phyloP scores from a whole-genome alignment of 2,888 invertebrate genomes.

The Arrhopalites spinosus region DNA sequence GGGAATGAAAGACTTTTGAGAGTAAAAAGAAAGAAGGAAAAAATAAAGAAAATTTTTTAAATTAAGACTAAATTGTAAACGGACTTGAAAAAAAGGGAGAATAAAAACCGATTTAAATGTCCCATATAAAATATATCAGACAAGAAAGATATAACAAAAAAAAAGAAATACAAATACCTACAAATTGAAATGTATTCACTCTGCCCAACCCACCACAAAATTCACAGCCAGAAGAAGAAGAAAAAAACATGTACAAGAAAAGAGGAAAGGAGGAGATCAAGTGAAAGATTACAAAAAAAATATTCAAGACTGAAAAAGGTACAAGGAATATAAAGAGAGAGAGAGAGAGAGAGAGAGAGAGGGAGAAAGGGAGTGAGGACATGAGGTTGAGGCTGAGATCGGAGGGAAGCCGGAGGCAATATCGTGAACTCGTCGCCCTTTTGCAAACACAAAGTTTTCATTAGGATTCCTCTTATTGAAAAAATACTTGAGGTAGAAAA shows the following conservation, averaged over 20 bases:
- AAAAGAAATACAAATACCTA: too few relatives aligned
- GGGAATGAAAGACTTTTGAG: background rate
- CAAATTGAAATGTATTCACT: too few relatives aligned
- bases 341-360: slow-evolving; percentile 6
- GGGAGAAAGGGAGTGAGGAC: background rate
- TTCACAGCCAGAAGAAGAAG: background rate
- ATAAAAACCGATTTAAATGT: slow-evolving; percentile 6
- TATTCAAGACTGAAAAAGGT: background rate
- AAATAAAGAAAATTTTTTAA: background rate
- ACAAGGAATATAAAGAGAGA: background rate
- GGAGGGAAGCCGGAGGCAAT: slow-evolving; percentile 1
- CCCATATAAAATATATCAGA: too few relatives aligned
- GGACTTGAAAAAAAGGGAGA: slow-evolving; percentile 2
- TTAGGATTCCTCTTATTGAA: slow-evolving; percentile 17
- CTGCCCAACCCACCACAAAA: too few relatives aligned
- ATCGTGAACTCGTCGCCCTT: slow-evolving; percentile 18
- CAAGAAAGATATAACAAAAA: too few relatives aligned
- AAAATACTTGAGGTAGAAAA: slow-evolving; percentile 15
- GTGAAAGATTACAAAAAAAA: slow-evolving; percentile 13
- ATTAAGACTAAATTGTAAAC: background rate
- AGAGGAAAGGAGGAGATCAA: background rate
- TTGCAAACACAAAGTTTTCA: slow-evolving; percentile 18
- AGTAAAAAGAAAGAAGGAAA: background rate
- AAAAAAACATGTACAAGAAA: background rate
- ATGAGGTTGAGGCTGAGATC: slow-evolving; percentile 2